Percentiles rank a stretch among this genome's conserved stretches.
Conservation (phyloP, 2,797 vertebrate genomes). For the Erpetoichthys calabaricus region DNA sequence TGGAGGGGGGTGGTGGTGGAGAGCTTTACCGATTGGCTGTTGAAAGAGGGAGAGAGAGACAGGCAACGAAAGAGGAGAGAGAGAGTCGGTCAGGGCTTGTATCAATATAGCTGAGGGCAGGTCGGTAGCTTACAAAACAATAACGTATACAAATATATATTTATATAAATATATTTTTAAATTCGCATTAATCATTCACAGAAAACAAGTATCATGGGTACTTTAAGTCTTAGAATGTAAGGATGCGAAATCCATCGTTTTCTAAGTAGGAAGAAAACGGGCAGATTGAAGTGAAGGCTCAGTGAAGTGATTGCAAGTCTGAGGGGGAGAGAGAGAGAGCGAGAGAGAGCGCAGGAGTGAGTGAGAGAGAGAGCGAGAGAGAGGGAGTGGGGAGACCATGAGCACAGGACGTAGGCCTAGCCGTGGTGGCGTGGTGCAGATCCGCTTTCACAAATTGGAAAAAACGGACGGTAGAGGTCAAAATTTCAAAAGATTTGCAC, state of each 20-base stretch:
- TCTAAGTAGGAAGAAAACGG: too few relatives aligned
- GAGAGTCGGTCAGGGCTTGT: conserved; percentile 36
- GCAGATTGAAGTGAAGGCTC: too few relatives aligned
- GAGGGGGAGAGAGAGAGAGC: conserved; percentile 8
- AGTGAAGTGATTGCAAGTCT: too few relatives aligned
- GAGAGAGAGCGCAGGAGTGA: conserved; percentile 24
- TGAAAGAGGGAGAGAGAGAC: conserved; percentile 38
- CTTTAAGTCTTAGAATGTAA: conserved; percentile 18
- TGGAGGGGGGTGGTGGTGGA: conserved; percentile 44
- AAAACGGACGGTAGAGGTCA: conserved; percentile 36
- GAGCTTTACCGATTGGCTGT: conserved; percentile 47
- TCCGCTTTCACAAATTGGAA: conserved; percentile 53
- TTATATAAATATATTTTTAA: conserved; percentile 14
- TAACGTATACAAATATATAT: neutral
- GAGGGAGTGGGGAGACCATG: conserved; percentile 38
- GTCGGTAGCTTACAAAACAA: conserved; percentile 45
- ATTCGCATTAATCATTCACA: conserved; percentile 27
- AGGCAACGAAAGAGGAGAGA: too few relatives aligned
- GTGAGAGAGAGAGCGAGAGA: conserved; percentile 11
- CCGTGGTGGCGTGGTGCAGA: conserved; percentile 42
- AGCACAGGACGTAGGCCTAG: conserved; percentile 63
- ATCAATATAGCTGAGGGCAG: conserved; percentile 45
- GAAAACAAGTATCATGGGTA: conserved; percentile 28
- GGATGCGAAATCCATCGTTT: too few relatives aligned
- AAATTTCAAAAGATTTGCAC: conserved; percentile 26